These are phyloP conservation scores for Sebastes umbrosus DNA, from an alignment of 2,797 vertebrate genomes.

Conservation along the genomic window DNA sequence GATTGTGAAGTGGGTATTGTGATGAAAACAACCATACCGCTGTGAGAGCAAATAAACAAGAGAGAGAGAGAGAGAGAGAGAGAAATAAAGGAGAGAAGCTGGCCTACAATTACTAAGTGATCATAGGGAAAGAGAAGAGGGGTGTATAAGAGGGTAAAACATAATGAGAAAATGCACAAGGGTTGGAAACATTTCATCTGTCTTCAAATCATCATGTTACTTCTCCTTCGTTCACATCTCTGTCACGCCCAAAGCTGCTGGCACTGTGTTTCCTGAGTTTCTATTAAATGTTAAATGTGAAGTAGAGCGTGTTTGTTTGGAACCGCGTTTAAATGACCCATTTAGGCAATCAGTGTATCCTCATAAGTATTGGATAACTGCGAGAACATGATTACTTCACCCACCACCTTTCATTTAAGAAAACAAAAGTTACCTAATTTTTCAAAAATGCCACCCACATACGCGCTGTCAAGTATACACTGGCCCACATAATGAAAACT, in stretches of 20 bases:
- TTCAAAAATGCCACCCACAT: slow-evolving; percentile 61
- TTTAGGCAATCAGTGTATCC: slow-evolving; percentile 57
- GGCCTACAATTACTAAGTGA: background rate
- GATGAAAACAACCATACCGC: slow-evolving; percentile 21
- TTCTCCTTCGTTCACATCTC: background rate
- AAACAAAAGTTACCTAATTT: slow-evolving; percentile 63
- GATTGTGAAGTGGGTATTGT: slow-evolving; percentile 22
- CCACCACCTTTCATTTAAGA: slow-evolving; percentile 47
- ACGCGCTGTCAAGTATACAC: slow-evolving; percentile 22
- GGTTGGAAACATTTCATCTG: slow-evolving; percentile 28
- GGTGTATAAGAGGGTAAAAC: background rate
- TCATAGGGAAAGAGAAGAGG: slow-evolving; percentile 12
- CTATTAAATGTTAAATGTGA: slow-evolving; percentile 39
- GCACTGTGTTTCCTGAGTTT: slow-evolving; percentile 26
- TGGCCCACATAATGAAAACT: slow-evolving; percentile 38
- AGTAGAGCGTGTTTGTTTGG: slow-evolving; percentile 48
- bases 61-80: background rate
- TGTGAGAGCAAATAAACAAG: background rate
- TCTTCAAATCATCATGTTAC: slow-evolving; percentile 11
- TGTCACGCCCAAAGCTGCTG: slow-evolving; percentile 8
- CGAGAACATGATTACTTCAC: slow-evolving; percentile 37
- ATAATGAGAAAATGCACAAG: background rate
- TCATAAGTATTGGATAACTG: slow-evolving; percentile 39
- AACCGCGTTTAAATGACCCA: slow-evolving; percentile 50
- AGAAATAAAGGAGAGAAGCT: background rate